These are phyloP conservation scores for Rallus limicola DNA, from an alignment of 2,113 vertebrate genomes.

Conservation along the genomic window DNA sequence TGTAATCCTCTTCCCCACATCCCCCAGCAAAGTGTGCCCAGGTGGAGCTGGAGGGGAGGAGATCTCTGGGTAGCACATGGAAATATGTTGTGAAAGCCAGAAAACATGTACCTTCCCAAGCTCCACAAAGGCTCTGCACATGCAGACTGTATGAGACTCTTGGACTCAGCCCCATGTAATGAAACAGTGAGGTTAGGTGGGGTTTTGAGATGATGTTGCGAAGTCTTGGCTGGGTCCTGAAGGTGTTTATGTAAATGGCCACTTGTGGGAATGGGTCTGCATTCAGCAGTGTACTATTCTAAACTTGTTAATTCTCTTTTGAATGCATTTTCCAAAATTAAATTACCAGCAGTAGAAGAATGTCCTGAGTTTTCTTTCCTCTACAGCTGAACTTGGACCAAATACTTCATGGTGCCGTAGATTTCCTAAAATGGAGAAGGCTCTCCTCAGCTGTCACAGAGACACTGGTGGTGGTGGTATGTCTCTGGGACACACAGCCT, in stretches of 20 bases:
- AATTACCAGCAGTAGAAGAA: background rate
- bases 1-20: background rate
- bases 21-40: fast-evolving
- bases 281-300: background rate
- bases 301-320: background rate
- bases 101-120: background rate
- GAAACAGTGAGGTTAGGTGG: fast-evolving
- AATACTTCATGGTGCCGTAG: background rate
- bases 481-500: fast-evolving
- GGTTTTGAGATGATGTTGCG: background rate
- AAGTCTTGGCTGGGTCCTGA: background rate
- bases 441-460: background rate
- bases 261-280: background rate
- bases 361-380: background rate
- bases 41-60: background rate
- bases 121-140: background rate
- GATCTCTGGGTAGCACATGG: background rate
- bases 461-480: background rate
- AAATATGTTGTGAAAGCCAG: background rate
- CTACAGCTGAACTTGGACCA: background rate
- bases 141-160: background rate
- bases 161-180: background rate
- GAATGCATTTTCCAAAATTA: background rate
- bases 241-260: background rate
- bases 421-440: background rate